Conservation (phyloP, 2,888 invertebrate genomes). For the Venusia cambrica region DNA sequence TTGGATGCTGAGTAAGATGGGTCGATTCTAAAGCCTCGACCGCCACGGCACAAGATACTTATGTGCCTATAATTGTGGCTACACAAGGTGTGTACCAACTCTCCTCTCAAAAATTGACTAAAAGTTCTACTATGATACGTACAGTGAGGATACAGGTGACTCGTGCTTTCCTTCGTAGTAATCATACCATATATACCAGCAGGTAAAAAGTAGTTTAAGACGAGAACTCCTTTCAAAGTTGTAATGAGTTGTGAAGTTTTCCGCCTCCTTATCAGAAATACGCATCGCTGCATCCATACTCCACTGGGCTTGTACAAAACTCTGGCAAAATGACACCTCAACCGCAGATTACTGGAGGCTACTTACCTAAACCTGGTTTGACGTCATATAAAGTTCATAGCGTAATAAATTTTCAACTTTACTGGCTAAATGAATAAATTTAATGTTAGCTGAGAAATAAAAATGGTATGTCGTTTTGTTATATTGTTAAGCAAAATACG, state of each 20-base stretch:
- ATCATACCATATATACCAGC: slow-evolving; percentile 2
- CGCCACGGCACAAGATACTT: too few relatives aligned
- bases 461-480: not conserved
- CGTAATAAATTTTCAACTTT: slow-evolving; percentile 29
- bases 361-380: too few relatives aligned
- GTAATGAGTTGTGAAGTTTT: slow-evolving; percentile 12
- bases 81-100: too few relatives aligned
- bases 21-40: too few relatives aligned
- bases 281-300: slow-evolving; percentile 55
- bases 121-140: too few relatives aligned
- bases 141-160: too few relatives aligned
- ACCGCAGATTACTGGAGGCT: too few relatives aligned
- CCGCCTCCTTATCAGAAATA: slow-evolving; percentile 49
- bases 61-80: too few relatives aligned
- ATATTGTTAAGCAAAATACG: slow-evolving; percentile 1
- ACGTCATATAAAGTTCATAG: slow-evolving; percentile 38
- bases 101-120: too few relatives aligned
- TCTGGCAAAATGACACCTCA: slow-evolving; percentile 32
- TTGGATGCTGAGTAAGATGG: too few relatives aligned
- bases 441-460: slow-evolving; percentile 17
- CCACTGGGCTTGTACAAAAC: slow-evolving; percentile 43
- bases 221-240: slow-evolving; percentile 6
- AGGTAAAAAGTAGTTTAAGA: slow-evolving; percentile 1
- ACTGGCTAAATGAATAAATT: slow-evolving; percentile 19
- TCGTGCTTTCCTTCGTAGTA: too few relatives aligned